Evolutionary conservation across 2,113 vertebrate species (phyloP), one percentile per base, ranked within the genome.

Genomic region (Podarcis cretensis): DNA sequence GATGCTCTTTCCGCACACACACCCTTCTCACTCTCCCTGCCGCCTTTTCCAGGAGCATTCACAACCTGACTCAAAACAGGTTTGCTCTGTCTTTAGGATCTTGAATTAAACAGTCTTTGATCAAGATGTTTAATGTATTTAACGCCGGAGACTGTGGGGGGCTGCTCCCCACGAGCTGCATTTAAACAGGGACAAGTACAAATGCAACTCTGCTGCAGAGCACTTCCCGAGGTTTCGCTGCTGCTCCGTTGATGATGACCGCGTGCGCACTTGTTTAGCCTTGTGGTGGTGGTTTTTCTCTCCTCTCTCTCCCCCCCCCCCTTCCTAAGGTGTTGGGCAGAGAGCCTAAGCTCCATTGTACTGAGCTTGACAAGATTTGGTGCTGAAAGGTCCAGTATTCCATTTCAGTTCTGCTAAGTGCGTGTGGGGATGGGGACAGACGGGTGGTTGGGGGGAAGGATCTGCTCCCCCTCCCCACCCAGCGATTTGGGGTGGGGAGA

Each of bases 41-140:
- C 93, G 92, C 86, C 88, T 84, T 95, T 94, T 96, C 90, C 90
- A 79, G 0, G 92, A 96, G 93, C 0, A 87, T 94, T 96, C 96
- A 95, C 94, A 93, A 93, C 95, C 96, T 94, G 93, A 92, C n/a
- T 1, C 95, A 91, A 93, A 96, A 95, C 85, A 81, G 95, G 87
- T 94, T 96, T 96, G 95, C 90, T 96, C 18, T 92, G 7, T 66
- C 88, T 97, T 97, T 96, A 97, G 95, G 82, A 93, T 96, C 94
- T 92, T 94, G 92, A 96, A 93, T 95, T 96, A 93, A 94, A 91
- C 93, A 96, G 94, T 96, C 94, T 94, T 96, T 88, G 95, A 93
- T 95, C 94, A 91, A 95, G 95, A 91, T 90, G 83, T 95, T 95
- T 94, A 66, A 95, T 97, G 95, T 96, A 96, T 97, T 97, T 96